Evolutionary conservation across 2,797 vertebrate genomes (phyloP), one percentile per base, ranked within the genome.

Genomic region (Rhynchonycteris naso): DNA sequence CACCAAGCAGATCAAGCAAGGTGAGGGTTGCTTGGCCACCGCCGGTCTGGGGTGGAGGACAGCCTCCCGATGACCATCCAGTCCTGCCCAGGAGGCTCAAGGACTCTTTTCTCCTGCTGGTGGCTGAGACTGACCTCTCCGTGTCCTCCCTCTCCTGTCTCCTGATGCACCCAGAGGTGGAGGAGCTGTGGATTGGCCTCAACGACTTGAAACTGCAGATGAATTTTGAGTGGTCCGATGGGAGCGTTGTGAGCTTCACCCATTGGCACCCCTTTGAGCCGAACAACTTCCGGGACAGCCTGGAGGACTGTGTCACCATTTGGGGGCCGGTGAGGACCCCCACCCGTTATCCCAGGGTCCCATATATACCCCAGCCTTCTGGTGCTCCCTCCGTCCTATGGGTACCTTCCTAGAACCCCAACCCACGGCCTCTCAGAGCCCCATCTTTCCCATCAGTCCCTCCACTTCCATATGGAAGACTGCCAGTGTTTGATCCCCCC

Each of bases 171-270:
- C 80, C 98, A 99, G 99, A 99, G 18, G 98, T 99, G 35, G 99
- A 99, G 80, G 99, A 99, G 97, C 98, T 99, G 21, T 99, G 99
- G 99, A 99, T 99, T 6, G 99, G 99, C 35, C 98, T 99, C 18
- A 99, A 99, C 4, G 99, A 99, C 96, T 98, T 98, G 30, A 98
- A 99, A 50, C 99, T 99, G 97, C 99, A 99, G 97, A 99, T 99
- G 99, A 99, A 99, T 98, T 99, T 99, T 1, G 99, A 99, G 93
- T 99, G 99, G 99, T 99, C 99, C 0, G 99, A 99, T 12, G 99
- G 99, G 96, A 99, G 99, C 0, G 98, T 99, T 0, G 99, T 99
- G 97, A 99, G 98, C 97, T 99, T 99, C 97, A 99, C 99, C 0
- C 99, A 98, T 96, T 99, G 99, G 99, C 99, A 99, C 86, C 99